phyloP scores from a whole-genome alignment of 2,113 vertebrate species.

The Mormoops blainvillei region DNA sequence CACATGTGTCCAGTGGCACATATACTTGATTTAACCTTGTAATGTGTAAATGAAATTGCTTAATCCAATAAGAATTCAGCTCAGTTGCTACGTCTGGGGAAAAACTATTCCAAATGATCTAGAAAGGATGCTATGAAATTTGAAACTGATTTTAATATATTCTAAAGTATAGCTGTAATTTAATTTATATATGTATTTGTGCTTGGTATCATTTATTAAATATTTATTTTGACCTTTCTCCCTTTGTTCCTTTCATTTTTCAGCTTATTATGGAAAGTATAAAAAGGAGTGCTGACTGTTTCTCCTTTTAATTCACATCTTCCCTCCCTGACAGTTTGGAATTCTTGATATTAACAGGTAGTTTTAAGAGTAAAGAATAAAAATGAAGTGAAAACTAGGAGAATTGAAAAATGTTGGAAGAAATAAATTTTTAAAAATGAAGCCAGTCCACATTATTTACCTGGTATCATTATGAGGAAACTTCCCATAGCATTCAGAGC shows the following conservation, averaged over 20 bases:
- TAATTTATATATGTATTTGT: not conserved
- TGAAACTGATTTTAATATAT: slow-evolving; percentile 23
- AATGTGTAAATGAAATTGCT: not conserved
- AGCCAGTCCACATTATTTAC: not conserved
- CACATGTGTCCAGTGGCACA: not conserved
- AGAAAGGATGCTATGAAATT: not conserved
- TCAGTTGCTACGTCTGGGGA: not conserved
- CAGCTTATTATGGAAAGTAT: not conserved
- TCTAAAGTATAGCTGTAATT: not conserved
- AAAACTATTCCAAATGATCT: not conserved
- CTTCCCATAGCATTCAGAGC: not conserved
- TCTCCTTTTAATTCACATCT: not conserved
- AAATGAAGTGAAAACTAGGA: not conserved
- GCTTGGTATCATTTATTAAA: not conserved
- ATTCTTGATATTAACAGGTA: not conserved
- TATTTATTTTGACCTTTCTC: not conserved
- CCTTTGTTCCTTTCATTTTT: slow-evolving; percentile 10
- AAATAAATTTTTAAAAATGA: not conserved
- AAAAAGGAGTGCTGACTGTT: not conserved
- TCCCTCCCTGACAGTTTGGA: not conserved
- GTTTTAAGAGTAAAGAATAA: not conserved
- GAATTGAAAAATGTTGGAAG: not conserved
- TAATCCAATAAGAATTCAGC: not conserved
- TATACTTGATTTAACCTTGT: not conserved
- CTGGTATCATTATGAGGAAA: not conserved